Percentiles rank a stretch among this genome's conserved stretches.
Conservation (phyloP, 2,113 vertebrate species). For the Sminthopsis crassicaudata region DNA sequence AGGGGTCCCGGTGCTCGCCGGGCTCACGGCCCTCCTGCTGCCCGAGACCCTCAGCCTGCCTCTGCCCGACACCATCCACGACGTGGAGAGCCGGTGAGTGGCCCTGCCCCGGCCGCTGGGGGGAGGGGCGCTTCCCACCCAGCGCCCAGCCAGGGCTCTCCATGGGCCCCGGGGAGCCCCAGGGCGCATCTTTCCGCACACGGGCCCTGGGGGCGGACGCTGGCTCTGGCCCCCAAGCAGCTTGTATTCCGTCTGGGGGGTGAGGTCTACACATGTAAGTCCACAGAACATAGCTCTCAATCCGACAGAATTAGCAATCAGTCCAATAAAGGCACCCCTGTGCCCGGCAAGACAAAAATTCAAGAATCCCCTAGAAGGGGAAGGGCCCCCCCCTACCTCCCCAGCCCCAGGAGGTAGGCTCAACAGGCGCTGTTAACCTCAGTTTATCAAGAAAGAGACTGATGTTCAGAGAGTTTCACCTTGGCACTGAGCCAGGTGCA, state of each 20-base stretch:
- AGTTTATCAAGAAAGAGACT: background rate
- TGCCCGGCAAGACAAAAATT: no score
- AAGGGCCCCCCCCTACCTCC: background rate
- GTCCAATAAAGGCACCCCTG: background rate
- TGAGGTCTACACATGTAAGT: background rate
- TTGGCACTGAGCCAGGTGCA: background rate
- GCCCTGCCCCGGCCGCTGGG: rapidly evolving
- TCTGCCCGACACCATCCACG: slow-evolving; percentile 57
- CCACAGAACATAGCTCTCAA: no score
- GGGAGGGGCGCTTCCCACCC: background rate
- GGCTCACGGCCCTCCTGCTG: slow-evolving; percentile 37
- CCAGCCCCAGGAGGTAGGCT: background rate
- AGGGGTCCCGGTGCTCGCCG: rapidly evolving
- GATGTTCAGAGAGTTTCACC: background rate
- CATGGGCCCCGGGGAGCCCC: no score
- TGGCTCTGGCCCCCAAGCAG: background rate
- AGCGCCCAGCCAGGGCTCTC: background rate
- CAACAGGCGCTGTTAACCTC: background rate
- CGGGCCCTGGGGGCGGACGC: background rate
- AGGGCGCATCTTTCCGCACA: background rate
- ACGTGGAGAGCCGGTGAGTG: slow-evolving; percentile 61
- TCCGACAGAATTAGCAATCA: background rate
- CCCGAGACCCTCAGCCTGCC: slow-evolving; percentile 57
- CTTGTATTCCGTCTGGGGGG: background rate
- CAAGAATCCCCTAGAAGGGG: background rate